Percentiles rank a stretch among this genome's conserved stretches.
Conservation (phyloP, 1,140 invertebrate genomes). For the Brachionus rubens region DNA sequence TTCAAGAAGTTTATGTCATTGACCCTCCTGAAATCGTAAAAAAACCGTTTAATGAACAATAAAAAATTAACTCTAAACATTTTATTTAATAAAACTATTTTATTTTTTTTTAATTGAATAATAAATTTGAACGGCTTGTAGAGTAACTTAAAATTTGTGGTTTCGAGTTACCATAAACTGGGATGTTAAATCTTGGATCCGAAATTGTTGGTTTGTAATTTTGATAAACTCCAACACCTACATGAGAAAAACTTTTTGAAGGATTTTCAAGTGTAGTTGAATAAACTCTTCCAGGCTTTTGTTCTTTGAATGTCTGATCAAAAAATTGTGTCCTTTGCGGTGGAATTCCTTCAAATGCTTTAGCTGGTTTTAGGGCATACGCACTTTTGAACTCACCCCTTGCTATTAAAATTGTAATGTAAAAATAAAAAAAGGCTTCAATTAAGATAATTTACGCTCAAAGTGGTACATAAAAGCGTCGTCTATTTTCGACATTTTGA, state of each 20-base stretch:
- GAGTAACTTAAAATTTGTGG: background rate
- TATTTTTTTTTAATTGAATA: constrained; percentile 10
- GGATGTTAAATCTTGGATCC: constrained; percentile 6
- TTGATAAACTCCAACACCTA: background rate
- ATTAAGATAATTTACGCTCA: background rate
- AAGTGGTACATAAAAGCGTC: constrained; percentile 3
- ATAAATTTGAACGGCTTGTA: background rate
- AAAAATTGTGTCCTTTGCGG: background rate
- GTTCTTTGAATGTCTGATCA: background rate
- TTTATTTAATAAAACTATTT: too few relatives aligned
- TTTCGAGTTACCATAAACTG: constrained; percentile 16
- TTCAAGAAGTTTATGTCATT: too few relatives aligned
- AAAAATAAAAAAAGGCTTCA: background rate
- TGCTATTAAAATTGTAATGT: background rate
- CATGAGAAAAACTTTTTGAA: background rate
- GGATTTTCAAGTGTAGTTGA: background rate
- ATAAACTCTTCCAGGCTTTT: background rate
- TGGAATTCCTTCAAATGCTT: background rate
- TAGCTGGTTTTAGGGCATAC: background rate
- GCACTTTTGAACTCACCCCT: background rate
- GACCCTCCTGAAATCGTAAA: too few relatives aligned
- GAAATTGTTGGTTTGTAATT: background rate
- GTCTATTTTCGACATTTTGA: constrained; percentile 20
- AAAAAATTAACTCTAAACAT: too few relatives aligned
- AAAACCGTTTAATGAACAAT: too few relatives aligned